Percentiles rank a stretch among this genome's conserved stretches.
Evolutionary conservation across 2,113 vertebrate genomes (phyloP).

Genomic region (Callopanchax toddi): DNA sequence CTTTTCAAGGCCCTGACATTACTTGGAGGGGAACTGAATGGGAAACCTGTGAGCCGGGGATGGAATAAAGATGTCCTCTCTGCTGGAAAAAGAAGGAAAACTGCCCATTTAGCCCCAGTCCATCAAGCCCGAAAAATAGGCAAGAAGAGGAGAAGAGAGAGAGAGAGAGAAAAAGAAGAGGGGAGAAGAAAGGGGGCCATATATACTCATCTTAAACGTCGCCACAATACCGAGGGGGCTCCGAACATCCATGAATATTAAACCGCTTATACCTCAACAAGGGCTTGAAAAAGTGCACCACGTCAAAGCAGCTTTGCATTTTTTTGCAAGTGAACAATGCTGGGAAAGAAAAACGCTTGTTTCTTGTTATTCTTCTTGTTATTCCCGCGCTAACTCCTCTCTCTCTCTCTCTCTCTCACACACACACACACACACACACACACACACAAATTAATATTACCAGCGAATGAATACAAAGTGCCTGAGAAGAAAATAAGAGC

Average conservation of each 20-base stretch:
- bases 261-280: conserved; percentile 82
- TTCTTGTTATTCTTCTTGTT: conserved; percentile 72
- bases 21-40: conserved; percentile 87
- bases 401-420: no score
- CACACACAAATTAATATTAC: conserved; percentile 66
- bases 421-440: no score
- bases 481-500: conserved; percentile 65
- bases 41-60: conserved; percentile 83
- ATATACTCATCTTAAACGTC: conserved; percentile 89
- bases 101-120: conserved; percentile 89
- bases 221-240: conserved; percentile 85
- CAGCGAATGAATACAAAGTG: conserved; percentile 70
- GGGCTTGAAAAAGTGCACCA: conserved; percentile 81
- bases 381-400: conserved; percentile 71
- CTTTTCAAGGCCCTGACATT: conserved; percentile 88
- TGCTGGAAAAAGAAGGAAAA: conserved; percentile 84
- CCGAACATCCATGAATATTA: conserved; percentile 99
- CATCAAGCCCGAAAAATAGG: conserved; percentile 88
- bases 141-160: conserved; percentile 82
- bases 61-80: conserved; percentile 97
- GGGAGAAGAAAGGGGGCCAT: conserved; percentile 81
- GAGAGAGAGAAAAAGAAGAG: conserved; percentile 83
- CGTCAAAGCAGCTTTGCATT: conserved; percentile 80
- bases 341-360: conserved; percentile 47
- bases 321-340: conserved; percentile 75